Percentiles rank a stretch among this genome's conserved stretches.
Conservation (phyloP, 35 echinoderm and acorn worm genomes). For the Nesometra sesokonis region DNA sequence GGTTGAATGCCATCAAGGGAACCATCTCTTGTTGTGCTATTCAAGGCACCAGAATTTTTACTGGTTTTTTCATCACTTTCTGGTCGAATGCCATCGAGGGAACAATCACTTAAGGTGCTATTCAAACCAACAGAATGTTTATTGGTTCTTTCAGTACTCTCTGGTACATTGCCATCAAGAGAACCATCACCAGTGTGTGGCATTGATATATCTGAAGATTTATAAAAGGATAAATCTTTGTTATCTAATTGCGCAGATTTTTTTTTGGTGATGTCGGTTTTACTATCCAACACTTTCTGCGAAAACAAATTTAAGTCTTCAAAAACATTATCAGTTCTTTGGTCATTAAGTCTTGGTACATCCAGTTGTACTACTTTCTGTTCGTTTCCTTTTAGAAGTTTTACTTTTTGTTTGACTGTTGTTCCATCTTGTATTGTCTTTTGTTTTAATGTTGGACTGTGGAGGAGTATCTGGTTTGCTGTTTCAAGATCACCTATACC, state of each 20-base stretch:
- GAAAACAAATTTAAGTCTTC: neutral
- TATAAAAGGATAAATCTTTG: neutral
- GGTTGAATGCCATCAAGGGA: too few relatives aligned
- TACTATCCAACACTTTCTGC: neutral
- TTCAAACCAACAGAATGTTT: too few relatives aligned
- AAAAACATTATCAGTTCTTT: neutral
- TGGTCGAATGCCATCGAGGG: too few relatives aligned
- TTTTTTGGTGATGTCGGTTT: neutral
- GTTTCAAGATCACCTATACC: constrained; percentile 61
- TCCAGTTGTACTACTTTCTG: neutral
- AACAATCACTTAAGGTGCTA: too few relatives aligned
- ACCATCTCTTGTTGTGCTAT: too few relatives aligned
- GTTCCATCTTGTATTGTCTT: neutral
- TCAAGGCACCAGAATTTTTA: too few relatives aligned
- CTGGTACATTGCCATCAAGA: neutral
- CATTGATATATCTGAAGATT: neutral
- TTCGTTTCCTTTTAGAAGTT: neutral
- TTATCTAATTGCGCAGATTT: neutral
- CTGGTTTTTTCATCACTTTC: too few relatives aligned
- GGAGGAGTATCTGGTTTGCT: constrained; percentile 64
- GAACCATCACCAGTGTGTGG: neutral
- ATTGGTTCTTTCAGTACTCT: neutral
- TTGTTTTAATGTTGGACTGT: neutral
- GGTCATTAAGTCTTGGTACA: neutral
- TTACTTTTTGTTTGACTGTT: constrained; percentile 11